Evolutionary conservation across 2,113 vertebrate genomes (phyloP).

Genomic region (Petromus typicus): DNA sequence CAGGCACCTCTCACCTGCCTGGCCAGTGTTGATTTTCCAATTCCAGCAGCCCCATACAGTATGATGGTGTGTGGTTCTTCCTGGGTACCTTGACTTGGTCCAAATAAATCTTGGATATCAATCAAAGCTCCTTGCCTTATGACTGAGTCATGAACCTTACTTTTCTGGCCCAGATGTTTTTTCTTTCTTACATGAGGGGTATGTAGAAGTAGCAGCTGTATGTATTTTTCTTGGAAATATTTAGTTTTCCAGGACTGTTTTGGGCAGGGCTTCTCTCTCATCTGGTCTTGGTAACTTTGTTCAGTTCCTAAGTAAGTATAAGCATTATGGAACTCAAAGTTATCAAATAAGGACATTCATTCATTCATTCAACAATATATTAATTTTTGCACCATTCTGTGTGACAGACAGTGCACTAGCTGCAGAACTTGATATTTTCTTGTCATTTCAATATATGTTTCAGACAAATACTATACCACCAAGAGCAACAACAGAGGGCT

Average conservation of each 20-base stretch:
- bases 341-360: too few species aligned
- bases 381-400: too few species aligned
- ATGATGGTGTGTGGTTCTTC: not conserved
- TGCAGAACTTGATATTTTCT: too few species aligned
- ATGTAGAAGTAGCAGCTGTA: conserved; percentile 42
- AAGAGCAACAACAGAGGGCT: too few species aligned
- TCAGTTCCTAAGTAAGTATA: too few species aligned
- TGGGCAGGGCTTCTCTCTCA: fast-evolving
- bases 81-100: fast-evolving
- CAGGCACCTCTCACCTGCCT: conserved; percentile 80
- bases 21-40: too few species aligned
- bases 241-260: not conserved
- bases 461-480: too few species aligned
- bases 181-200: not conserved
- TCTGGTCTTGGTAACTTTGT: not conserved
- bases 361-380: too few species aligned
- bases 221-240: too few species aligned
- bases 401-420: too few species aligned
- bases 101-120: conserved; percentile 14
- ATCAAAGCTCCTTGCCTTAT: fast-evolving
- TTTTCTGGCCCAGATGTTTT: fast-evolving
- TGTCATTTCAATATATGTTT: too few species aligned
- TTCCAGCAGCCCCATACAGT: conserved; percentile 79
- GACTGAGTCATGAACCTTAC: fast-evolving
- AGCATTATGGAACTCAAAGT: too few species aligned